A percentile compares a stretch with the other conserved stretches of the same genome.
Evolutionary conservation across 2,797 vertebrate species (phyloP).

Genomic region (Hydrolagus colliei): DNA sequence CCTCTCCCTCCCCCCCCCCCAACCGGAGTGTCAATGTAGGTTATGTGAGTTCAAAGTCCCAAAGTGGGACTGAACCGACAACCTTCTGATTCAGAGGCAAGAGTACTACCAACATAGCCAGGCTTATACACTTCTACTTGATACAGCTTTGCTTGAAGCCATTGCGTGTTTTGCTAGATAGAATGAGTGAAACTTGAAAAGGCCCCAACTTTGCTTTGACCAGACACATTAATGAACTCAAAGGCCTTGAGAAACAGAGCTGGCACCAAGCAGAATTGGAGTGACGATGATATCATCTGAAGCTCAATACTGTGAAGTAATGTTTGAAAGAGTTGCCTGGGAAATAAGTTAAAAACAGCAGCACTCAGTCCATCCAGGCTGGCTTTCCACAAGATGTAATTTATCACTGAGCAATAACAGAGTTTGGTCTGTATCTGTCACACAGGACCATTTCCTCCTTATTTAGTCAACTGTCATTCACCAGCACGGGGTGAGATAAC

Average conservation of each 20-base stretch:
- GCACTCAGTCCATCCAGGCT: background rate
- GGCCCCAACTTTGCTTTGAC: too few species aligned
- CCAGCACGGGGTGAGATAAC: background rate
- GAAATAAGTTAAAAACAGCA: constrained; percentile 1
- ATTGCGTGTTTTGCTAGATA: background rate
- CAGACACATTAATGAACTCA: too few species aligned
- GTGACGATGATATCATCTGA: background rate
- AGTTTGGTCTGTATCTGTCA: background rate
- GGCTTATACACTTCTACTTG: too few species aligned
- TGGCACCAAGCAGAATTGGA: background rate
- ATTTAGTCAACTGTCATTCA: background rate
- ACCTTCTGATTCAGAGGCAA: too few species aligned
- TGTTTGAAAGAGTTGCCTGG: constrained; percentile 29
- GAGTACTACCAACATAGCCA: too few species aligned
- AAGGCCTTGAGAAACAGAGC: too few species aligned
- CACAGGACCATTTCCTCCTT: background rate
- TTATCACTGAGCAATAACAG: background rate
- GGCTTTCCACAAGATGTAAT: background rate
- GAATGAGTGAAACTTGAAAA: background rate
- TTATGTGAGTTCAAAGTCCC: too few species aligned
- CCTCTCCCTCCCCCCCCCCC: too few species aligned
- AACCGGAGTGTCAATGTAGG: too few species aligned
- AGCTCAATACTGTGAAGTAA: constrained; percentile 24
- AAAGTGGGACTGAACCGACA: too few species aligned
- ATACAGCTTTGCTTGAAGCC: background rate